Percentiles rank a stretch among this genome's conserved stretches.
Conservation (phyloP, 1,140 invertebrate species). For the Philaenus spumarius region DNA sequence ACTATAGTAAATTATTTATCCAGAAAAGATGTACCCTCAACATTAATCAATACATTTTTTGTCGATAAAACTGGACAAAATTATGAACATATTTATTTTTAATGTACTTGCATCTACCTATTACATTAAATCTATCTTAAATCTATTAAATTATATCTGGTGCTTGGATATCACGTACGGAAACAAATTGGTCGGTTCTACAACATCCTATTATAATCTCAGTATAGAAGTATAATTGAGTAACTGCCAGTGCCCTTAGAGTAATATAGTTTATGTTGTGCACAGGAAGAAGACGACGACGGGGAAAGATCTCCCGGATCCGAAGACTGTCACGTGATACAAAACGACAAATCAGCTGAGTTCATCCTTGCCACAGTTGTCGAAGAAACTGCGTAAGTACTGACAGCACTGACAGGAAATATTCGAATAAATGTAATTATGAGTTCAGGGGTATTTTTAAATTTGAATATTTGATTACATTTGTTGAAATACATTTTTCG, state of each 20-base stretch:
- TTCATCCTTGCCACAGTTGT: slow-evolving; percentile 79
- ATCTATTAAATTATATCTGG: too few relatives aligned
- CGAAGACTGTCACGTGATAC: slow-evolving; percentile 67
- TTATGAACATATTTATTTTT: too few relatives aligned
- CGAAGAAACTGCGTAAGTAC: slow-evolving; percentile 65
- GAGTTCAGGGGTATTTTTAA: background rate
- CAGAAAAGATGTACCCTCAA: too few relatives aligned
- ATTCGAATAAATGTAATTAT: background rate
- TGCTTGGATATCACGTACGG: too few relatives aligned
- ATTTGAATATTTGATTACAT: background rate
- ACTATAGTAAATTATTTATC: too few relatives aligned
- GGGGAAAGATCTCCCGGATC: slow-evolving; percentile 45
- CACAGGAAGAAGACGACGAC: slow-evolving; percentile 70
- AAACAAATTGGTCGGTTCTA: too few relatives aligned
- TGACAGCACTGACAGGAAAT: background rate
- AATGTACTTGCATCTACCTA: too few relatives aligned
- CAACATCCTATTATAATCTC: too few relatives aligned
- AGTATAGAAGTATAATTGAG: too few relatives aligned
- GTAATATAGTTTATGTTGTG: slow-evolving; percentile 58
- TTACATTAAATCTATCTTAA: too few relatives aligned
- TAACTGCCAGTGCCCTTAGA: slow-evolving; percentile 75
- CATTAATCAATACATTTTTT: too few relatives aligned
- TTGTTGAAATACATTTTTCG: background rate
- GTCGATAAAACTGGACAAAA: too few relatives aligned
- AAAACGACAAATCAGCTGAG: slow-evolving; percentile 82